phyloP scores from a whole-genome alignment of 2,113 vertebrate species.

The Sterna hirundo region DNA sequence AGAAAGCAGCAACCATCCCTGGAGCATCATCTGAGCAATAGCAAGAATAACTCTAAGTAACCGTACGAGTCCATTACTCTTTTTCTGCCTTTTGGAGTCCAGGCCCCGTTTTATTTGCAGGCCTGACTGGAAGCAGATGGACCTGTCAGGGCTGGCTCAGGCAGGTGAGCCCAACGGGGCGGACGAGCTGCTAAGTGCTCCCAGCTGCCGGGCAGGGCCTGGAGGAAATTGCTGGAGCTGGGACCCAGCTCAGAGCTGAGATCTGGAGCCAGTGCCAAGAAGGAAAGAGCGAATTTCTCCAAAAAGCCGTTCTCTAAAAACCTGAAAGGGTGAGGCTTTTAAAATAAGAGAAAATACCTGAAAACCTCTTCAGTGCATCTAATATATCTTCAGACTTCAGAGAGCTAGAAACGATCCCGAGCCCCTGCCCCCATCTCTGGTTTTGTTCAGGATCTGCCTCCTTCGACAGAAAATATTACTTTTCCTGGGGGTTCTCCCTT shows the following conservation, averaged over 20 bases:
- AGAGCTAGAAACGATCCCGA: neutral
- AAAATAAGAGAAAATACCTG: neutral
- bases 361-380: neutral
- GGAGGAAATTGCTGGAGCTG: conserved; percentile 67
- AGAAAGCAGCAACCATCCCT: neutral
- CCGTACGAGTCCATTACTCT: neutral
- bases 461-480: neutral
- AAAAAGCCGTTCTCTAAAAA: neutral
- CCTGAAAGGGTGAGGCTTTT: neutral
- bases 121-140: conserved; percentile 75
- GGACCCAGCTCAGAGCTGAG: conserved; percentile 14
- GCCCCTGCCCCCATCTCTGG: neutral
- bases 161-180: conserved; percentile 66
- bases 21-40: neutral
- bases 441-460: neutral
- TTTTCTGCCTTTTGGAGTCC: neutral
- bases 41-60: neutral
- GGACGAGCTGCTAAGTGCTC: conserved; percentile 76
- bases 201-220: conserved; percentile 67
- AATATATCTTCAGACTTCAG: neutral
- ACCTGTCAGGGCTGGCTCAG: conserved; percentile 52
- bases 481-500: neutral
- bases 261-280: conserved; percentile 2
- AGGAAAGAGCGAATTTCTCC: conserved; percentile 29
- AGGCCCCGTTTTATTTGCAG: neutral